These are phyloP conservation scores for Zelleria hepariella DNA, from an alignment of 2,888 invertebrate genomes.

Conservation along the genomic window DNA sequence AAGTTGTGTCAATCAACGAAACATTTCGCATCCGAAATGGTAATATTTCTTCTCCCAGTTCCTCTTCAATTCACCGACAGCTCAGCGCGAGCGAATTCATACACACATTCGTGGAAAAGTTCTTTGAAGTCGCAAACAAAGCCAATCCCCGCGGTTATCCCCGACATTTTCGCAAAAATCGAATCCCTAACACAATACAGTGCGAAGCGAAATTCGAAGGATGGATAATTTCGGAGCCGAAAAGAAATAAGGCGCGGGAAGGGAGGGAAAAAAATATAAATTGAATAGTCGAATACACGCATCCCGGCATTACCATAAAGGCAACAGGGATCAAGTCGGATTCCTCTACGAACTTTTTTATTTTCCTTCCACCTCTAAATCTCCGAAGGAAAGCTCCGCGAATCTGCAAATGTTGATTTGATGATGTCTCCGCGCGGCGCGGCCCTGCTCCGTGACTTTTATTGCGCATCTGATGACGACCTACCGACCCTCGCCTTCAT, in stretches of 20 bases:
- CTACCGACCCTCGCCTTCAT: not conserved
- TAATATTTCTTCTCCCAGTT: constrained; percentile 11
- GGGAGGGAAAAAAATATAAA: constrained; percentile 64
- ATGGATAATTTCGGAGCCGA: constrained; percentile 66
- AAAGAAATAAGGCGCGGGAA: constrained; percentile 56
- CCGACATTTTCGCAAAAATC: constrained; percentile 69
- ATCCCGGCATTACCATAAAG: constrained; percentile 71
- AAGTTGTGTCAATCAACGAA: constrained; percentile 1
- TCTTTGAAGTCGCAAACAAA: constrained; percentile 70
- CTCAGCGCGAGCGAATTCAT: constrained; percentile 43
- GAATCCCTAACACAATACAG: constrained; percentile 68
- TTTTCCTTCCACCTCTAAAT: constrained; percentile 73
- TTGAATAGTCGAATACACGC: constrained; percentile 72
- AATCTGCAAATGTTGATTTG: constrained; percentile 74
- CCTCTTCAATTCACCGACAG: constrained; percentile 22
- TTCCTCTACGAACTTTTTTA: constrained; percentile 72
- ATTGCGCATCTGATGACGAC: constrained; percentile 6
- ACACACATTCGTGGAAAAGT: constrained; percentile 63
- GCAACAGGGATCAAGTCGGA: constrained; percentile 70
- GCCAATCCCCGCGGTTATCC: constrained; percentile 68
- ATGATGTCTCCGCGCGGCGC: constrained; percentile 43
- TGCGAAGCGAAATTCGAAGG: constrained; percentile 71
- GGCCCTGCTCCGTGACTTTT: constrained; percentile 13
- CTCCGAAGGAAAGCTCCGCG: constrained; percentile 68
- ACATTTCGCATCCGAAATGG: not conserved